Conservation (phyloP, 1,140 invertebrate species). For the Pristionchus pacificus region DNA sequence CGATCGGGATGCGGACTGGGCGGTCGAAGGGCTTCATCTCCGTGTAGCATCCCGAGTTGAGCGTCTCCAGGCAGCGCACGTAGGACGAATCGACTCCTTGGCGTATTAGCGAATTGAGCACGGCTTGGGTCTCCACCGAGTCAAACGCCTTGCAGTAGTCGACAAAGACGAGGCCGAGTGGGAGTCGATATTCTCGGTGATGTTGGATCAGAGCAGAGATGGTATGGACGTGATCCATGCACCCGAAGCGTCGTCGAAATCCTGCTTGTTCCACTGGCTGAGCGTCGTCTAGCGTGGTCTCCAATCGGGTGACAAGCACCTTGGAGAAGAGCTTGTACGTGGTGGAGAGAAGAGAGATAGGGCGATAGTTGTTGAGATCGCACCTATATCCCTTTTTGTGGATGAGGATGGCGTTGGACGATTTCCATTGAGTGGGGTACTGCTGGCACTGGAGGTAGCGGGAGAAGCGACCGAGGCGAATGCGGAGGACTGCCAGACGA, state of each 20-base stretch:
- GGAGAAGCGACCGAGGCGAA: no score
- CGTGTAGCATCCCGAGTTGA: conserved; percentile 4
- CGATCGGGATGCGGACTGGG: not conserved
- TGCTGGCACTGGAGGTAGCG: no score
- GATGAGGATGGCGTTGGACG: no score
- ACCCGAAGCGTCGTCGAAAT: conserved; percentile 28
- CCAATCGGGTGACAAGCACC: conserved; percentile 17
- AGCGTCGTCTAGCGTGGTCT: not conserved
- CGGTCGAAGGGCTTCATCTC: conserved; percentile 2
- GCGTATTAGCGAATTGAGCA: conserved; percentile 28
- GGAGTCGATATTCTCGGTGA: conserved; percentile 12
- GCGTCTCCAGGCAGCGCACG: not conserved
- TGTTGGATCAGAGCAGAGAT: conserved; percentile 25
- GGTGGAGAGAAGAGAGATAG: conserved; percentile 24
- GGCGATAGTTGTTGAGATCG: not conserved
- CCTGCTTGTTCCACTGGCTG: conserved; percentile 35
- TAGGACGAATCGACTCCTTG: conserved; percentile 23
- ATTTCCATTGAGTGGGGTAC: no score
- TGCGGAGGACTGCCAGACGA: no score
- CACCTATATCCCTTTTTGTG: no score
- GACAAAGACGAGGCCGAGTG: conserved; percentile 28
- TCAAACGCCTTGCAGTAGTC: conserved; percentile 38
- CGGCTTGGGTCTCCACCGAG: not conserved
- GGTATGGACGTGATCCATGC: conserved; percentile 30
- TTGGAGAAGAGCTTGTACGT: conserved; percentile 23